Conservation (phyloP, 2,113 vertebrate species). For the Eulacestoma nigropectus region DNA sequence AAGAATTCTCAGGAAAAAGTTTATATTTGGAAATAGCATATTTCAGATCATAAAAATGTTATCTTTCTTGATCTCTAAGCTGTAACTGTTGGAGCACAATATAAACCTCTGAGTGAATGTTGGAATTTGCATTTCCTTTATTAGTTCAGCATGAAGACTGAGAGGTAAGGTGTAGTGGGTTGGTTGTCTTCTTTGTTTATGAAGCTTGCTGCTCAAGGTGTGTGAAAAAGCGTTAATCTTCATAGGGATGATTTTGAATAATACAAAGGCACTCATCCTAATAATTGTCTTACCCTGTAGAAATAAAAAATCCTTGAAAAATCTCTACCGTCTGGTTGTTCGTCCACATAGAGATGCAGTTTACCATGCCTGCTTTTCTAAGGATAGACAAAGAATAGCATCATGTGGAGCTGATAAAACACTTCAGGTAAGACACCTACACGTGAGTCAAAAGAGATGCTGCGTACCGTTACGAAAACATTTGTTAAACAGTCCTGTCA, state of each 20-base stretch:
- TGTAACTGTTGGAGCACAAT: not conserved
- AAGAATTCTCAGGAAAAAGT: not conserved
- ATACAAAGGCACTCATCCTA: not conserved
- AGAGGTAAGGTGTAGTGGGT: not conserved
- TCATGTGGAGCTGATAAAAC: slow-evolving; percentile 90
- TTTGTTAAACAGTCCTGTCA: not conserved
- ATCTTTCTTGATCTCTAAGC: not conserved
- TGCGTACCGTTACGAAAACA: not conserved
- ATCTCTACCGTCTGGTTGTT: slow-evolving; percentile 85
- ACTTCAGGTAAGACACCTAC: slow-evolving; percentile 77
- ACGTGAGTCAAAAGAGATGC: not conserved
- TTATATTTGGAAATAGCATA: not conserved
- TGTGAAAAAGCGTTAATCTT: not conserved
- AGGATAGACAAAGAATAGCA: slow-evolving; percentile 85
- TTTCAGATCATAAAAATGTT: not conserved
- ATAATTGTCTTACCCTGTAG: slow-evolving; percentile 62
- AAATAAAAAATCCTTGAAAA: slow-evolving; percentile 86
- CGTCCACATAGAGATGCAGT: slow-evolving; percentile 89
- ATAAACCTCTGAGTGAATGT: not conserved
- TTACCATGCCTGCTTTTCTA: slow-evolving; percentile 91
- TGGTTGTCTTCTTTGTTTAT: not conserved
- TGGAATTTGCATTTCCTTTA: not conserved
- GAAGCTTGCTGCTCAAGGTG: not conserved
- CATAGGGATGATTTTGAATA: not conserved
- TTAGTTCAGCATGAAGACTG: not conserved